A percentile compares a stretch with the other conserved stretches of the same genome.
phyloP scores from a whole-genome alignment of 2,113 vertebrate genomes.

The Myrmophylax atrothorax region DNA sequence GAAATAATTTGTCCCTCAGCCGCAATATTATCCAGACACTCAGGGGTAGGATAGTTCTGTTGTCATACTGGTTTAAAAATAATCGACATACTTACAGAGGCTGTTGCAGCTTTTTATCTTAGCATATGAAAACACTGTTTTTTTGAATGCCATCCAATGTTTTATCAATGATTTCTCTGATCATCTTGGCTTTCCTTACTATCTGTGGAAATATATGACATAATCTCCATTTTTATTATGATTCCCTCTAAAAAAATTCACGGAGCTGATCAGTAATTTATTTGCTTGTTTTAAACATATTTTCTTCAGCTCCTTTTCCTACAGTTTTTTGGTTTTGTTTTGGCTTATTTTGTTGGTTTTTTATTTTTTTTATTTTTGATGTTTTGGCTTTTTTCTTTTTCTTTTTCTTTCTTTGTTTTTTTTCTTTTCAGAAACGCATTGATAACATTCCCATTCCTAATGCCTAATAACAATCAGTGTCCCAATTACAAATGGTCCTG shows the following conservation, averaged over 20 bases:
- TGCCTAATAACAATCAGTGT: neutral
- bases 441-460: neutral
- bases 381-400: neutral
- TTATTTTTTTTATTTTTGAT: neutral
- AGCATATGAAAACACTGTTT: neutral
- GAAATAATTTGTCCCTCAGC: neutral
- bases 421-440: neutral
- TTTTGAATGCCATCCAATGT: neutral
- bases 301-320: neutral
- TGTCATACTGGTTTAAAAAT: neutral
- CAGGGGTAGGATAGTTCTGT: neutral
- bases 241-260: neutral
- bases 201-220: neutral
- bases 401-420: too few species aligned
- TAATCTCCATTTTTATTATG: neutral
- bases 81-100: neutral
- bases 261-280: neutral
- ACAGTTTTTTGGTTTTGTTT: neutral
- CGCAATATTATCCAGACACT: neutral
- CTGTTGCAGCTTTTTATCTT: neutral
- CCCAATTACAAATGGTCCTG: neutral
- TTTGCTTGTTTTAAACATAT: accelerated
- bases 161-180: neutral
- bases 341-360: neutral
- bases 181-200: neutral